Evolutionary conservation across 2,113 vertebrate genomes (phyloP).

Genomic region (Pelvicachromis taeniatus): DNA sequence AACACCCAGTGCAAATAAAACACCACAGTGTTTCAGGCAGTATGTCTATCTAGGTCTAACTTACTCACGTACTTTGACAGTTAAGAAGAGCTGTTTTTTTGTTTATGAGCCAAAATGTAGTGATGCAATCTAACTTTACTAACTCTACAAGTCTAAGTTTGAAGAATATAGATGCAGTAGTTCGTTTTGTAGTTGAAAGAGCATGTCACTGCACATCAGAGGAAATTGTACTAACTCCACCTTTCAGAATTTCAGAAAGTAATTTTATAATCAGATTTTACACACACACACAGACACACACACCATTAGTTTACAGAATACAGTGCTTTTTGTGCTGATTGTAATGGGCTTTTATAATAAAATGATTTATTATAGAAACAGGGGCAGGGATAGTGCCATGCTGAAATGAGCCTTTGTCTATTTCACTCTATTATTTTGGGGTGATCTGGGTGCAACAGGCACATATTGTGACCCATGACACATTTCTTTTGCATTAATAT

Average conservation of each 20-base stretch:
- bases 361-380: neutral
- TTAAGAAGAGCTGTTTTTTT: neutral
- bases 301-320: neutral
- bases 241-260: neutral
- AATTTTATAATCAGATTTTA: neutral
- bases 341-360: neutral
- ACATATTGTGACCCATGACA: neutral
- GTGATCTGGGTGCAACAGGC: neutral
- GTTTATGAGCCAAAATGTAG: neutral
- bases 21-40: neutral
- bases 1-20: neutral
- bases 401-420: fast-evolving
- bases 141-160: neutral
- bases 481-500: fast-evolving
- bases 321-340: neutral
- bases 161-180: neutral
- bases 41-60: neutral
- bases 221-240: neutral
- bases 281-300: too few species aligned
- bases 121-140: neutral
- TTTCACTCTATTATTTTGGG: neutral
- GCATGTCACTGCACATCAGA: neutral
- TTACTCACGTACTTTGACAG: neutral
- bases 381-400: neutral
- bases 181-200: neutral